Conservation (phyloP, 2,888 invertebrate genomes). For the Pelosia muscerda region DNA sequence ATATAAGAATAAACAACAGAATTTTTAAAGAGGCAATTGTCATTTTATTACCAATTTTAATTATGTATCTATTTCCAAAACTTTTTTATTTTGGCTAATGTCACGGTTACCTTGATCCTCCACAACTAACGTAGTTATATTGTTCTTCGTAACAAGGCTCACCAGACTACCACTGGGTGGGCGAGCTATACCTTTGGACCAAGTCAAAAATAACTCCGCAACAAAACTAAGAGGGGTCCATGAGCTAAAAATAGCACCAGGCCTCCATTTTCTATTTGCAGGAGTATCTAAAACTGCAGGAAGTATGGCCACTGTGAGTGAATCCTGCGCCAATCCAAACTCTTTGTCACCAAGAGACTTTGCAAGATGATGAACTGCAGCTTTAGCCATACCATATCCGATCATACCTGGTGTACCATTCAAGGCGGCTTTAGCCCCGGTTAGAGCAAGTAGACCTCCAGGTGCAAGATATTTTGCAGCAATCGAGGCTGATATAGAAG, state of each 20-base stretch:
- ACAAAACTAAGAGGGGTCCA: slow-evolving; percentile 98
- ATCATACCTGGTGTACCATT: slow-evolving; percentile 92
- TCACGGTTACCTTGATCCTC: not conserved
- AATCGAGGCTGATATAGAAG: slow-evolving; percentile 94
- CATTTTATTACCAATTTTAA: not conserved
- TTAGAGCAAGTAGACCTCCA: slow-evolving; percentile 96
- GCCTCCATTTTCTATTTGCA: slow-evolving; percentile 99
- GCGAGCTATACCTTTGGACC: slow-evolving; percentile 93
- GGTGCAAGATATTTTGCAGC: slow-evolving; percentile 94
- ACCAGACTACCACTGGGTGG: slow-evolving; percentile 96
- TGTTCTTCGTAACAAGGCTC: slow-evolving; percentile 95
- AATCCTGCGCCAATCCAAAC: slow-evolving; percentile 93
- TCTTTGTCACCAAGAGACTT: slow-evolving; percentile 93
- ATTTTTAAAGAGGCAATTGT: not conserved
- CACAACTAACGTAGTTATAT: slow-evolving; percentile 89
- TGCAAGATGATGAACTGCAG: slow-evolving; percentile 98
- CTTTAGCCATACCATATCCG: slow-evolving; percentile 93
- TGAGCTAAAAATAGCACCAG: slow-evolving; percentile 94
- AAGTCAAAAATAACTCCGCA: slow-evolving; percentile 94
- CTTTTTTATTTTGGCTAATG: not conserved
- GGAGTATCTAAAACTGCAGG: slow-evolving; percentile 98
- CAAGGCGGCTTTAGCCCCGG: slow-evolving; percentile 97
- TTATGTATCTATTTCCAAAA: slow-evolving; percentile 3
- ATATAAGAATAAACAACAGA: not conserved
- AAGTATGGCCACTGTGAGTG: slow-evolving; percentile 93